Conservation (phyloP, 2,113 vertebrate genomes). For the Anoura caudifer region DNA sequence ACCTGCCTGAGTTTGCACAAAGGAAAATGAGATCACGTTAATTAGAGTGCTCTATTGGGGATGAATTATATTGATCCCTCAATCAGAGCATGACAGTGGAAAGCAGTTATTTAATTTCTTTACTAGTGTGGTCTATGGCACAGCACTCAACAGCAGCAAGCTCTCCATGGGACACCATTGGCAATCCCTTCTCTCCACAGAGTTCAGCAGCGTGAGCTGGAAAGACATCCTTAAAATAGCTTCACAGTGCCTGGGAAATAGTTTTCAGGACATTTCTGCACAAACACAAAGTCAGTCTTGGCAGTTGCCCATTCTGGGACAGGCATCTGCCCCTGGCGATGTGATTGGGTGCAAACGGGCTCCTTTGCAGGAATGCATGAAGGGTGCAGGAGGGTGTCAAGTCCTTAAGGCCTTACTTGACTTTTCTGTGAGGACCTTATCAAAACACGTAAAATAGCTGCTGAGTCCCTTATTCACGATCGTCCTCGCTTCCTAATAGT, state of each 20-base stretch:
- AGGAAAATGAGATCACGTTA: conserved; percentile 3
- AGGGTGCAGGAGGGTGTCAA: not conserved
- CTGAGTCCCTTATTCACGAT: fast-evolving
- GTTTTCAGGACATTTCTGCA: not conserved
- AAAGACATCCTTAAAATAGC: not conserved
- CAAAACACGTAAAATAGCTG: not conserved
- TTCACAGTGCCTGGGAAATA: not conserved
- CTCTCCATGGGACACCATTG: not conserved
- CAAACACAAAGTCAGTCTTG: not conserved
- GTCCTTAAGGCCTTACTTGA: not conserved
- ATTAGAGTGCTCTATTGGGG: conserved; percentile 19
- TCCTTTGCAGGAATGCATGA: not conserved
- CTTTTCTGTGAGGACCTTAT: not conserved
- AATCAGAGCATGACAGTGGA: not conserved
- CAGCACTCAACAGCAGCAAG: not conserved
- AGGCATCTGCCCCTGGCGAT: not conserved
- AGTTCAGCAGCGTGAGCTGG: not conserved
- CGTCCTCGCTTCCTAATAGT: too few species aligned
- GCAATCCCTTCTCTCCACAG: not conserved
- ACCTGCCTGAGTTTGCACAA: not conserved
- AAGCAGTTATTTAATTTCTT: conserved; percentile 43
- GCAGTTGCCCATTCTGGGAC: not conserved
- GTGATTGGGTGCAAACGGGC: not conserved
- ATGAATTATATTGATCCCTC: conserved; percentile 39
- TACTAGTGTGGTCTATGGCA: not conserved